phyloP scores from a whole-genome alignment of 2,113 vertebrate species.

The Rafetus swinhoei region DNA sequence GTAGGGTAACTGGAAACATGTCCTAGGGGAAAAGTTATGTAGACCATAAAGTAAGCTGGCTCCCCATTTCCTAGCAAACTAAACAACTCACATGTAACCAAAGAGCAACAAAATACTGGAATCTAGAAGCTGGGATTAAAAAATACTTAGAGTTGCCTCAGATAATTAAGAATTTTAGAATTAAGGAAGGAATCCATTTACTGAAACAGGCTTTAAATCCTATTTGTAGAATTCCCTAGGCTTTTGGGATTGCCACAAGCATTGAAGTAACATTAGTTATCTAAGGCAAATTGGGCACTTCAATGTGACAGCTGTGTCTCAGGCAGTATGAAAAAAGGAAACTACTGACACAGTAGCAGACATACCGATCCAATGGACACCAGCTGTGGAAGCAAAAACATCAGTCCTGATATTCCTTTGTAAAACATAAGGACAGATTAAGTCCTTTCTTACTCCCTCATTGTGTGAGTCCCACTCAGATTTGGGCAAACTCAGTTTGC shows the following conservation, averaged over 20 bases:
- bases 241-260: background rate
- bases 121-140: background rate
- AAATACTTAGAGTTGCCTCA: background rate
- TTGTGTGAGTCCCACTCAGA: background rate
- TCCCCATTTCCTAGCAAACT: too few species aligned
- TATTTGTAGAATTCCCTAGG: background rate
- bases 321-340: background rate
- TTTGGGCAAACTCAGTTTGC: background rate
- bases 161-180: background rate
- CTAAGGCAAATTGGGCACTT: background rate
- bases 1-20: too few species aligned
- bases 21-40: too few species aligned
- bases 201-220: background rate
- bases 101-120: background rate
- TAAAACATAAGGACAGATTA: background rate
- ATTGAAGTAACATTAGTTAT: background rate
- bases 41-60: too few species aligned
- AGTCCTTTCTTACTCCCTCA: background rate
- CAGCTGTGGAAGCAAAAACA: background rate
- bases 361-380: background rate
- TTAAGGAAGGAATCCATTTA: fast-evolving
- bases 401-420: background rate
- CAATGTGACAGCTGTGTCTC: background rate
- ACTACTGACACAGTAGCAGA: background rate
- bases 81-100: background rate